Evolutionary conservation across 2,797 vertebrate genomes (phyloP), one percentile per base, ranked within the genome.

Genomic region (Cyprinodon diabolis): DNA sequence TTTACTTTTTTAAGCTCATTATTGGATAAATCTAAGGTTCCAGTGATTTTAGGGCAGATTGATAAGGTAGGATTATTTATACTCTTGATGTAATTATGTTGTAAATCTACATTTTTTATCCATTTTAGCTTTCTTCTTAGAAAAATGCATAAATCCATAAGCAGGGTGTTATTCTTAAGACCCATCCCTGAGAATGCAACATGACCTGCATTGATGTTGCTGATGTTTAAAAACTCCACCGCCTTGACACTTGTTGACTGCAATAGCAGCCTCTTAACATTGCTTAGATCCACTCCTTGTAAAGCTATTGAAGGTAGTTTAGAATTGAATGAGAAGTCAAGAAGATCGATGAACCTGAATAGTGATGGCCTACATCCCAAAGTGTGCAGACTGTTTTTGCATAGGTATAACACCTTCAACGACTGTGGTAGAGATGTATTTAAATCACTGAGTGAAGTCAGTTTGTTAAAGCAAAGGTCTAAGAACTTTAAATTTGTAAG

Each of bases 241-340:
- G 90, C 43, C 0, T 83, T 85, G 30, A 96, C 90, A 21, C 67
- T 77, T 11, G 94, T 95, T 58, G 84, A 92, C 49, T 67, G 79
- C 82, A 95, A 79, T 9, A 67, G 48, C 65, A 95, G 71, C 71
- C 83, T 85, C 0, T 30, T 85, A 56, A 94, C 19, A 9, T 37
- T 52, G 0, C 77, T 77, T 57, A 95, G 60, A 84, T 95, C 79
- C 68, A 95, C 75, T 35, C 76, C 82, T 37, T 86, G 52, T 79
- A 96, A 95, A 72, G 86, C 83, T 5, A 1, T 14, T 0, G 90
- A 62, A 2, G 78, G 37, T 7, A 95, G 91, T 0, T 0, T 0
- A 0, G 0, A 2, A 81, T 95, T 95, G 55, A 90, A 68, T 10
- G 95, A 95, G 23, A 96, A 74, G 89, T 96, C 94, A 21, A 96